These are phyloP conservation scores for Psittacara wagleri DNA, from an alignment of 2,113 vertebrate genomes.

Conservation along the genomic window DNA sequence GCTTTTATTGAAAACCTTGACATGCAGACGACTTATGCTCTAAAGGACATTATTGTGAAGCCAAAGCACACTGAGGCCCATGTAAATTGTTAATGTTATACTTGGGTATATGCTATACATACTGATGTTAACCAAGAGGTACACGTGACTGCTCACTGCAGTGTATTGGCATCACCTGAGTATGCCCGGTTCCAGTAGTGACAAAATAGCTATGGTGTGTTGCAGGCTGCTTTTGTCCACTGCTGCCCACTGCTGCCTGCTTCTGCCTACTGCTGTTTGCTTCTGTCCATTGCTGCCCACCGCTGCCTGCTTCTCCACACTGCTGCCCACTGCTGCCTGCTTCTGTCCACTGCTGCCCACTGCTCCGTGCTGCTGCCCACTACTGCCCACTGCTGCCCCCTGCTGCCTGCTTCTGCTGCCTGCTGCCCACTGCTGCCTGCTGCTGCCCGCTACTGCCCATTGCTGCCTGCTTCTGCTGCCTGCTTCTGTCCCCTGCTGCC, in stretches of 20 bases:
- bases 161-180: neutral
- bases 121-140: neutral
- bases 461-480: neutral
- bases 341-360: neutral
- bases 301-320: neutral
- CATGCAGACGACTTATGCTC: neutral
- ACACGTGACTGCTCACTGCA: accelerated
- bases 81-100: accelerated
- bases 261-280: no score
- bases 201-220: neutral
- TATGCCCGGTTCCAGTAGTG: neutral
- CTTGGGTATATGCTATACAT: neutral
- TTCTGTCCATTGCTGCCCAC: no score
- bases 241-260: neutral
- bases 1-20: accelerated
- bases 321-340: neutral
- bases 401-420: neutral
- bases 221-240: neutral
- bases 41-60: neutral
- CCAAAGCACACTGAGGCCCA: accelerated
- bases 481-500: neutral
- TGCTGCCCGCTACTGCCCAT: neutral
- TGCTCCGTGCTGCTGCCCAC: neutral
- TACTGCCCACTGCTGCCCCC: neutral
- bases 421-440: no score